Base-by-base conservation (phyloP, 2,888 invertebrate species). In the Macrosiphum euphorbiae region DNA sequence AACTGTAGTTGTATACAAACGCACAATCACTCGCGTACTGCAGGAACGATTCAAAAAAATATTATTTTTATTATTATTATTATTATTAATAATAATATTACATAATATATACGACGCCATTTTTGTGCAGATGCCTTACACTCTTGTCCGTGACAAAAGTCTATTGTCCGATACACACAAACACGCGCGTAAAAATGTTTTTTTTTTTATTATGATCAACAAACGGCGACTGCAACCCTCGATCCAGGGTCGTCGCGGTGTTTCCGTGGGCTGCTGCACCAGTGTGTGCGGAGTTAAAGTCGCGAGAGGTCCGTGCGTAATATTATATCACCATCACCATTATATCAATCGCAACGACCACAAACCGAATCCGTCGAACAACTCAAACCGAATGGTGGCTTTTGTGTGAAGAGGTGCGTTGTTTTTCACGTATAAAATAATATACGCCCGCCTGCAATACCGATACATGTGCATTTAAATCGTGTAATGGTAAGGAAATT, bases 281-380 rank as follows among this genome's bases (percentile, higher is more conserved):
- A 28, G 41, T 28, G 50, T 47, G 58, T 28, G 85, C 61, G 26
- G 41, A 55, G 55, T 41, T 26, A 41, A 84, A 52, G 52, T 58
- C 67, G 88, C 88, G 88, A 50, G 92, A 67, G 61, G 87, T 88
- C 58, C 91, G 47, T 4, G 1, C 28, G n/a, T n/a, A 8, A 47
- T 11, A 47, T 10, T 47, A 10, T 11, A 47, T n/a, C n/a, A n/a
- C n/a, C n/a, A n/a, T n/a, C n/a, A n/a, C n/a, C n/a, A n/a, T n/a
- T n/a, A n/a, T 61, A 61, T 28, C 16, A 8, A 1, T 58, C 10
- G 35, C 50, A 50, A 26, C 84, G 55, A n/a, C 13, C 86, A 28
- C 88, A 50, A 78, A 90, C 94, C 87, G 94, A 94, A 86, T 86
- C 90, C 90, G 85, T 44, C 67, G 90, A 67, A 87, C 61, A 50